Evolutionary conservation across 1,140 invertebrate genomes (phyloP).

Genomic region (Rhizoglyphus robini): DNA sequence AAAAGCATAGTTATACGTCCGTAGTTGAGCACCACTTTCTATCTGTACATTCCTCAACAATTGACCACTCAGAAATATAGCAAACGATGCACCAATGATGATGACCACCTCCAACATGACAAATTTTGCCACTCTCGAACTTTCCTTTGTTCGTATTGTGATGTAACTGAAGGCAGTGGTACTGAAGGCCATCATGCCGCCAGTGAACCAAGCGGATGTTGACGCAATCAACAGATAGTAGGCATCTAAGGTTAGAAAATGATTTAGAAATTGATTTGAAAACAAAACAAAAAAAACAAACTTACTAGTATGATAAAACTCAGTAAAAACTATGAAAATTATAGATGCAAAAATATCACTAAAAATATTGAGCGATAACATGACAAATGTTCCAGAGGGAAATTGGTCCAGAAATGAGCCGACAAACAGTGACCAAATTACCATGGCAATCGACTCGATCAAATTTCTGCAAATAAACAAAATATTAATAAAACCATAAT

Average conservation of each 20-base stretch:
- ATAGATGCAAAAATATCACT: neutral
- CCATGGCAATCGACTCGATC: neutral
- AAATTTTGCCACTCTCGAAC: neutral
- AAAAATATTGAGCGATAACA: neutral
- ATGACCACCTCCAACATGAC: neutral
- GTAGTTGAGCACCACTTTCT: no score
- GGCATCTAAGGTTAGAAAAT: no score
- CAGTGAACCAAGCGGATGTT: neutral
- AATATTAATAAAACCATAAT: neutral
- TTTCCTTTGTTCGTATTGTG: neutral
- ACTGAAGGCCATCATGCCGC: neutral
- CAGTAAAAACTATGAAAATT: neutral
- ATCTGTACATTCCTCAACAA: no score
- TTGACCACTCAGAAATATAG: no score
- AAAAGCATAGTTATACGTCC: no score
- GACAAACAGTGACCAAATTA: conserved; percentile 12
- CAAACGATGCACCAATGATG: neutral
- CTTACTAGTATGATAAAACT: neutral
- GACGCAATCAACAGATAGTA: neutral
- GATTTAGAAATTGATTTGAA: no score
- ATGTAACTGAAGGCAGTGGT: neutral
- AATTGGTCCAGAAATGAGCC: conserved; percentile 5
- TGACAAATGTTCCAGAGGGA: neutral
- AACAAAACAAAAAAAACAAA: no score
- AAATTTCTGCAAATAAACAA: neutral